phyloP scores from a whole-genome alignment of 1,140 invertebrate species.

The Leptoteleia sp. region DNA sequence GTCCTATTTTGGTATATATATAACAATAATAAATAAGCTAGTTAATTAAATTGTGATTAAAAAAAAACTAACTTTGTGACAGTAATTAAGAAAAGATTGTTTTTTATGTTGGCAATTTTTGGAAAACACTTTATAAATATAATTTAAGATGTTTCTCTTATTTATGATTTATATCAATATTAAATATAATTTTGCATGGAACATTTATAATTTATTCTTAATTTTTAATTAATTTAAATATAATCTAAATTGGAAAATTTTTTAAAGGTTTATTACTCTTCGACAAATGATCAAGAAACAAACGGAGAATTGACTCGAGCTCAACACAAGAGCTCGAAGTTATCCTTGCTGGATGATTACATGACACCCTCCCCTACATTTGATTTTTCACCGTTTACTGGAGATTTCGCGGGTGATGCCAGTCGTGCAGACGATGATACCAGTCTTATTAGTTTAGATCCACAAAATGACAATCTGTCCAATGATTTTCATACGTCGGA shows the following conservation, averaged over 20 bases:
- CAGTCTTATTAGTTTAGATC: constrained; percentile 83
- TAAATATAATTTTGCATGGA: too few relatives aligned
- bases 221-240: constrained; percentile 6
- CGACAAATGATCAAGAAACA: constrained; percentile 61
- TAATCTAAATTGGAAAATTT: too few relatives aligned
- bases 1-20: too few relatives aligned
- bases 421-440: constrained; percentile 76
- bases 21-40: too few relatives aligned
- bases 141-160: too few relatives aligned
- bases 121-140: too few relatives aligned
- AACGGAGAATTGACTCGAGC: constrained; percentile 54
- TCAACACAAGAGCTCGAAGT: constrained; percentile 68
- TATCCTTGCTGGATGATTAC: constrained; percentile 74
- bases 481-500: constrained; percentile 70
- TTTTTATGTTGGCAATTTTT: too few relatives aligned
- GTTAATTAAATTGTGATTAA: too few relatives aligned
- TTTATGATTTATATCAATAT: too few relatives aligned
- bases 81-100: too few relatives aligned
- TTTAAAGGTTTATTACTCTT: constrained; percentile 47
- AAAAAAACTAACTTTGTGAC: too few relatives aligned
- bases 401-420: constrained; percentile 73
- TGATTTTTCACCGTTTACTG: constrained; percentile 77
- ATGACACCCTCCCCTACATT: constrained; percentile 79
- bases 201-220: too few relatives aligned
- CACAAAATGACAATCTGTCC: constrained; percentile 75